A percentile compares a stretch with the other conserved stretches of the same genome.
Evolutionary conservation across 2,888 invertebrate species (phyloP).

Genomic region (Slavum lentiscoides): DNA sequence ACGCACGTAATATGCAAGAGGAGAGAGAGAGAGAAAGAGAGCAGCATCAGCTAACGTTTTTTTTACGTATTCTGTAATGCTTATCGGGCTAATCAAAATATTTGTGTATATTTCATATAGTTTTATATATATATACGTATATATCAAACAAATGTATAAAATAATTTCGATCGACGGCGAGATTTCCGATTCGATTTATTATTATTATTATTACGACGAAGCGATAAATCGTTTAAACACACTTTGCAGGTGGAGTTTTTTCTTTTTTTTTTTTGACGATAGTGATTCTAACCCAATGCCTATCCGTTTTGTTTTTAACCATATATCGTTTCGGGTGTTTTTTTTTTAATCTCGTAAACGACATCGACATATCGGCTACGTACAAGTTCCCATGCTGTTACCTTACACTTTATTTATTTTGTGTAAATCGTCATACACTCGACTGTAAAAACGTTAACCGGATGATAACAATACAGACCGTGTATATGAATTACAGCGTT

Average conservation of each 20-base stretch:
- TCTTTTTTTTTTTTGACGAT: neutral
- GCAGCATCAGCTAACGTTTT: too few species aligned
- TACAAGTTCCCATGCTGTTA: conserved; percentile 48
- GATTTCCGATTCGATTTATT: neutral
- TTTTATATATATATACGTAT: neutral
- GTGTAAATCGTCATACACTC: neutral
- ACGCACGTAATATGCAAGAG: too few species aligned
- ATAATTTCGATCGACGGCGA: conserved; percentile 1
- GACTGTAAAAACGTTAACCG: neutral
- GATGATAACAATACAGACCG: neutral
- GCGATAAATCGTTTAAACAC: neutral
- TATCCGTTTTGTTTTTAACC: neutral
- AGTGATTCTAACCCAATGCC: neutral
- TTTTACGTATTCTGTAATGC: too few species aligned
- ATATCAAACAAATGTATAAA: conserved; percentile 22
- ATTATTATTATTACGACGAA: too few species aligned
- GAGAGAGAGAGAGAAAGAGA: too few species aligned
- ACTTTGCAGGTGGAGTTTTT: conserved; percentile 50
- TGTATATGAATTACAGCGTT: neutral
- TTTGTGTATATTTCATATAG: too few species aligned
- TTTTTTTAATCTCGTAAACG: neutral
- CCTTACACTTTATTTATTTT: conserved; percentile 17
- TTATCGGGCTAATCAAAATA: too few species aligned
- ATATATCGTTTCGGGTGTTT: neutral
- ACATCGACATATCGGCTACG: neutral